phyloP scores from a whole-genome alignment of 37 sponge, comb jelly and placozoan species.

The Axinella damicornis region DNA sequence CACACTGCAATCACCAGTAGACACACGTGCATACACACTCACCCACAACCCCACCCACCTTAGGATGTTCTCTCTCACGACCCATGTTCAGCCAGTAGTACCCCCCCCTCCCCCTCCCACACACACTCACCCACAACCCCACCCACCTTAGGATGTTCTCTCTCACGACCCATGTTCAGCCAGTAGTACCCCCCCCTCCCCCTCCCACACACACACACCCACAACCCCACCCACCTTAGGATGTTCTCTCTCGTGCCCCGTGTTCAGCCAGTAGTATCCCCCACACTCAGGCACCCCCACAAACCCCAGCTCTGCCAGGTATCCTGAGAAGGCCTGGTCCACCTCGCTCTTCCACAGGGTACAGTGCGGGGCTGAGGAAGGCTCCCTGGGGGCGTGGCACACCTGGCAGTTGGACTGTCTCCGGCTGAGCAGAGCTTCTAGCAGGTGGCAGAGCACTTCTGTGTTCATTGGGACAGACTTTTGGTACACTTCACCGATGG shows the following conservation, averaged over 20 bases:
- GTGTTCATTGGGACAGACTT: conserved; percentile 4
- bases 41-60: not conserved
- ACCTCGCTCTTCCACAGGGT: not conserved
- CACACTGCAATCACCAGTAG: not conserved
- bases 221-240: not conserved
- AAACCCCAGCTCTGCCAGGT: conserved; percentile 28
- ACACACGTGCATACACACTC: not conserved
- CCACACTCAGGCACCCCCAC: not conserved
- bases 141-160: not conserved
- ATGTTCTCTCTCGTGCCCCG: not conserved
- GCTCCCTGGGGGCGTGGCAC: not conserved
- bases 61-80: too few species aligned
- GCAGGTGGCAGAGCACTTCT: conserved; percentile 27
- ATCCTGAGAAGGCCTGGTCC: not conserved
- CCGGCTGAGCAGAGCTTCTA: conserved; percentile 12
- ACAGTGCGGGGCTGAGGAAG: not conserved
- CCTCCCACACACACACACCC: not conserved
- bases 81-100: too few species aligned
- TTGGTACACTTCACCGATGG: not conserved
- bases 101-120: not conserved
- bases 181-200: conserved; percentile 34
- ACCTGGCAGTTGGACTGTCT: not conserved
- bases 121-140: conserved; percentile 13
- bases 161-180: not conserved
- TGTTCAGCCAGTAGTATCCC: conserved; percentile 32